Conservation (phyloP, 2,888 invertebrate genomes). For the Dermolepida albohirtum region DNA sequence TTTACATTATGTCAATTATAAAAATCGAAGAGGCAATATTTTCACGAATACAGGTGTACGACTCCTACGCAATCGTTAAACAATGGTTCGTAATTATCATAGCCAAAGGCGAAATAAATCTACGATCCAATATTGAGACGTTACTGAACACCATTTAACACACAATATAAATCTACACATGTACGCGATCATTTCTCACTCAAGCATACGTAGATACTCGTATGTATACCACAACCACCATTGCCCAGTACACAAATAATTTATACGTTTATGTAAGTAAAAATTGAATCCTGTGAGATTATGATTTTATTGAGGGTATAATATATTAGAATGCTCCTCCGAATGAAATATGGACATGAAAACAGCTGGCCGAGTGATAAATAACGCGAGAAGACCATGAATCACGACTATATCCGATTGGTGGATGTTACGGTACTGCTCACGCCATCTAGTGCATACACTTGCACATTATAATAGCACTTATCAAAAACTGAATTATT, state of each 20-base stretch:
- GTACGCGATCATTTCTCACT: slow-evolving; percentile 20
- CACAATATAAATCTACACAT: slow-evolving; percentile 22
- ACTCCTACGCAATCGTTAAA: not conserved
- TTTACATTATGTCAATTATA: too few relatives aligned
- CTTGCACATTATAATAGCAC: slow-evolving; percentile 48
- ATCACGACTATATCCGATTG: slow-evolving; percentile 47
- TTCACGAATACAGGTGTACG: too few relatives aligned
- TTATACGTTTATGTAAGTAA: slow-evolving; percentile 36
- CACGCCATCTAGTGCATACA: slow-evolving; percentile 47
- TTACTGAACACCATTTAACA: slow-evolving; percentile 20
- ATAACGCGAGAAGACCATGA: slow-evolving; percentile 47
- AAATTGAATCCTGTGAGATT: slow-evolving; percentile 43
- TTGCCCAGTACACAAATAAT: slow-evolving; percentile 15
- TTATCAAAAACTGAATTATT: slow-evolving; percentile 43
- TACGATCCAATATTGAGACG: slow-evolving; percentile 28
- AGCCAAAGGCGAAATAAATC: not conserved
- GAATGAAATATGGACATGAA: slow-evolving; percentile 48
- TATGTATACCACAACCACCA: slow-evolving; percentile 9
- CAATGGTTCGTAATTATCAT: not conserved
- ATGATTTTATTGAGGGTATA: slow-evolving; percentile 47
- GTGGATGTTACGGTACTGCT: slow-evolving; percentile 44
- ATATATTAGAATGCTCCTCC: slow-evolving; percentile 46
- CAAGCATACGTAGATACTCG: not conserved
- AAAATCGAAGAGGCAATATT: too few relatives aligned
- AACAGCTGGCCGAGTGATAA: slow-evolving; percentile 51